phyloP scores from a whole-genome alignment of 2,113 vertebrate genomes.

The Panthera uncia region DNA sequence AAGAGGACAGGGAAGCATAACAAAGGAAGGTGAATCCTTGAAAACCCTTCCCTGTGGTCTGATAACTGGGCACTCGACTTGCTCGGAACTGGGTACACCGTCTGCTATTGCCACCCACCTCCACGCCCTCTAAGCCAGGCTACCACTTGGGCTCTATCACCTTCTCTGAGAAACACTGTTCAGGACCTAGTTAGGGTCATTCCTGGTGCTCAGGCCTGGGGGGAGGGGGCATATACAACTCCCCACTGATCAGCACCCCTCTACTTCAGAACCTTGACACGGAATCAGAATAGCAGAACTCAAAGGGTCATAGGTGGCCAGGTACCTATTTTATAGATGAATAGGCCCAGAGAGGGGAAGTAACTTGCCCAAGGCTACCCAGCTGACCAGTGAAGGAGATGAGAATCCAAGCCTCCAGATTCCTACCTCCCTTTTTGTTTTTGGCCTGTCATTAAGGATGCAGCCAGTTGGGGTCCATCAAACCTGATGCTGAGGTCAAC shows the following conservation, averaged over 20 bases:
- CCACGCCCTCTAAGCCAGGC: neutral
- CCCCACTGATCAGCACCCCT: neutral
- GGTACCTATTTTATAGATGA: neutral
- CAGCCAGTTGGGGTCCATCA: neutral
- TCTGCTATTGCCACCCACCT: neutral
- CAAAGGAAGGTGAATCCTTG: neutral
- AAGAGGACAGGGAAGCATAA: neutral
- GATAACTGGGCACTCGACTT: neutral
- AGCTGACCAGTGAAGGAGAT: neutral
- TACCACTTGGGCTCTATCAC: neutral
- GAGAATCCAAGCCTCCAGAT: neutral
- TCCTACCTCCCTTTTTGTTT: neutral
- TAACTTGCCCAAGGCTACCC: neutral
- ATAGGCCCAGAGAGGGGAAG: neutral
- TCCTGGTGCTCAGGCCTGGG: neutral
- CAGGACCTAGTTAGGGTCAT: neutral
- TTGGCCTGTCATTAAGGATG: neutral
- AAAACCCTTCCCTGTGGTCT: neutral
- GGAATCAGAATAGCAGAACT: neutral
- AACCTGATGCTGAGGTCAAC: neutral
- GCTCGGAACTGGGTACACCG: neutral
- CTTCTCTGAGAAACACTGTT: neutral
- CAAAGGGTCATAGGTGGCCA: neutral
- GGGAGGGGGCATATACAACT: neutral
- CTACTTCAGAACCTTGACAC: neutral